phyloP scores from a whole-genome alignment of 2,797 vertebrate genomes.

The Florisuga fusca region DNA sequence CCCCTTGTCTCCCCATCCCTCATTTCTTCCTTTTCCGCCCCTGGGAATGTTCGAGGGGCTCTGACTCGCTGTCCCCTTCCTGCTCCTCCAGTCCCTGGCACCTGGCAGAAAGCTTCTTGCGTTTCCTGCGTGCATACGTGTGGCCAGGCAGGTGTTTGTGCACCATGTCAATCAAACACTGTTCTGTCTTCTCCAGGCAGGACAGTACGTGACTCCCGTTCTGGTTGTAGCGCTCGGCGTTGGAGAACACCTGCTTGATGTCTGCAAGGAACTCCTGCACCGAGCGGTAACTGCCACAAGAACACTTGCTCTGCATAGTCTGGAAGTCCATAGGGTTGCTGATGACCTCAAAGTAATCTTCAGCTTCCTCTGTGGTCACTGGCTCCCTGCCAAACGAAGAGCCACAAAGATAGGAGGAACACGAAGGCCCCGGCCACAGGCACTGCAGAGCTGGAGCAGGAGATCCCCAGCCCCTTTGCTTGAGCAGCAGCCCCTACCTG shows the following conservation, averaged over 20 bases:
- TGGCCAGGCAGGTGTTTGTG: conserved; percentile 92
- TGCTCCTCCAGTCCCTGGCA: conserved; percentile 81
- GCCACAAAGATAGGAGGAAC: background rate
- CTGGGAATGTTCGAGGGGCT: conserved; percentile 77
- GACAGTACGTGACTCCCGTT: conserved; percentile 89
- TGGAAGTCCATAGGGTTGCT: conserved; percentile 95
- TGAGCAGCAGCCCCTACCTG: background rate
- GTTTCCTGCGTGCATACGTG: conserved; percentile 86
- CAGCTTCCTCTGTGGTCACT: conserved; percentile 90
- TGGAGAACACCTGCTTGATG: conserved; percentile 94
- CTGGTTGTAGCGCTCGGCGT: conserved; percentile 94
- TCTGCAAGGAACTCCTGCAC: conserved; percentile 92
- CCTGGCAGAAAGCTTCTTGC: conserved; percentile 75
- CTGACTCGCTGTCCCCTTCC: conserved; percentile 88
- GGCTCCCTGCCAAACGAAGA: conserved; percentile 86
- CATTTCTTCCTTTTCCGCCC: conserved; percentile 83
- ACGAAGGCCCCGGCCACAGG: fast-evolving
- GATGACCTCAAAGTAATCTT: conserved; percentile 94
- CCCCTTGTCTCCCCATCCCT: conserved; percentile 48
- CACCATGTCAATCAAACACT: conserved; percentile 90
- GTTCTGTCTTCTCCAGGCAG: conserved; percentile 93
- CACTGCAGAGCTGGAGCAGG: background rate
- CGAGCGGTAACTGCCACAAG: conserved; percentile 86
- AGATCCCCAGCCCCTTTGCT: background rate
- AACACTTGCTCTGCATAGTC: conserved; percentile 93